phyloP scores from a whole-genome alignment of 2,797 vertebrate genomes.

The Hoplostethus mediterraneus region DNA sequence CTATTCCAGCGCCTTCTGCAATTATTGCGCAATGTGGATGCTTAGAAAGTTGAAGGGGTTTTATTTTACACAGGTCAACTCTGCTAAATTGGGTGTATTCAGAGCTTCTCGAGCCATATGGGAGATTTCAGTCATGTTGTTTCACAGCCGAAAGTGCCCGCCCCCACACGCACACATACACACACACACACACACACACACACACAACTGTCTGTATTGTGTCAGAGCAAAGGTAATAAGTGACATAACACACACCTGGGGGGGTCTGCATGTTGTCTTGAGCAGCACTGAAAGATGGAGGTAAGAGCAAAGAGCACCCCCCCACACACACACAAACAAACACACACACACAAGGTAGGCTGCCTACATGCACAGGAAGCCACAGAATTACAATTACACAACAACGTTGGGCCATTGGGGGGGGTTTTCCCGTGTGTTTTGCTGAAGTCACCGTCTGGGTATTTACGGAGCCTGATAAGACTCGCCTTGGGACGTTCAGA shows the following conservation, averaged over 20 bases:
- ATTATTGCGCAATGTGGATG: conserved; percentile 29
- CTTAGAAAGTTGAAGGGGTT: conserved; percentile 54
- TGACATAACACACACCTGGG: conserved; percentile 63
- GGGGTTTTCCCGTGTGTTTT: neutral
- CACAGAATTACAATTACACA: conserved; percentile 54
- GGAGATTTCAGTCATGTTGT: conserved; percentile 54
- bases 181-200: conserved; percentile 14
- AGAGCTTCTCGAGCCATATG: conserved; percentile 26
- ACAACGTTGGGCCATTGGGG: conserved; percentile 20
- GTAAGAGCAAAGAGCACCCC: neutral
- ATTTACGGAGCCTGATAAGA: conserved; percentile 18
- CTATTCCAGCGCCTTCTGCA: conserved; percentile 38
- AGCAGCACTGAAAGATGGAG: conserved; percentile 11
- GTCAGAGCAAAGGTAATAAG: conserved; percentile 59
- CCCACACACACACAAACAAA: neutral
- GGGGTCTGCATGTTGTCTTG: conserved; percentile 45
- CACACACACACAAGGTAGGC: neutral
- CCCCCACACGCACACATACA: conserved; percentile 16
- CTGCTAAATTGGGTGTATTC: no score
- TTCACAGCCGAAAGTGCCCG: conserved; percentile 32
- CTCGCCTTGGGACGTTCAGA: neutral
- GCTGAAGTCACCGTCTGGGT: conserved; percentile 14
- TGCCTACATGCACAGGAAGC: conserved; percentile 50
- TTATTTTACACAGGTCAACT: conserved; percentile 54
- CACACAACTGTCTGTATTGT: conserved; percentile 34